These are phyloP conservation scores for Epinephelus coioides DNA, from an alignment of 2,797 vertebrate genomes.

Conservation along the genomic window DNA sequence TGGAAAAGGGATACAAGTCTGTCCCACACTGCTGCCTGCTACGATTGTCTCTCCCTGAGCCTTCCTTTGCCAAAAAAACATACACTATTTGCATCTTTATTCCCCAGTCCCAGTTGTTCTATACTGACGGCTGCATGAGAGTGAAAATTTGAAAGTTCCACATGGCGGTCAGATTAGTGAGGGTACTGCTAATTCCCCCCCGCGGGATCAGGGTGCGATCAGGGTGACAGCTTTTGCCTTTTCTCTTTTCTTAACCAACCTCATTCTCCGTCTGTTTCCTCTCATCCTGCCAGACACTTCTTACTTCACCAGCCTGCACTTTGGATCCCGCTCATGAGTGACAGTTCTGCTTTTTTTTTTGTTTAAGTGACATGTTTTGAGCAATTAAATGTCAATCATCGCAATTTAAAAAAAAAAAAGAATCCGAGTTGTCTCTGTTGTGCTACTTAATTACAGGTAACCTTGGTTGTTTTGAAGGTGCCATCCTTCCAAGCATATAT, in stretches of 20 bases:
- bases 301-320: constrained; percentile 21
- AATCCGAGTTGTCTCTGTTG: neutral
- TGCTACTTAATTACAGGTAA: constrained; percentile 38
- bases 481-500: constrained; percentile 10
- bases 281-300: constrained; percentile 16
- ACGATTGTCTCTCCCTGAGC: neutral
- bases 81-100: neutral
- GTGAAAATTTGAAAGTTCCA: constrained; percentile 27
- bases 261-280: constrained; percentile 20
- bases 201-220: constrained; percentile 23
- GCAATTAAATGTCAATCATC: constrained; percentile 52
- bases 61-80: neutral
- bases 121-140: neutral
- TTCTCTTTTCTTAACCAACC: constrained; percentile 24
- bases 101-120: neutral
- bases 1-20: neutral
- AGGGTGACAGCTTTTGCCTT: constrained; percentile 21
- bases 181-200: constrained; percentile 34
- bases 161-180: constrained; percentile 29
- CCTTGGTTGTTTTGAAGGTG: constrained; percentile 15
- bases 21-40: neutral
- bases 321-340: constrained; percentile 28
- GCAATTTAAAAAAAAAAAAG: constrained; percentile 4
- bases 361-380: constrained; percentile 32
- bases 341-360: constrained; percentile 40